phyloP scores from a whole-genome alignment of 2,797 vertebrate species.

The Potorous gilbertii region DNA sequence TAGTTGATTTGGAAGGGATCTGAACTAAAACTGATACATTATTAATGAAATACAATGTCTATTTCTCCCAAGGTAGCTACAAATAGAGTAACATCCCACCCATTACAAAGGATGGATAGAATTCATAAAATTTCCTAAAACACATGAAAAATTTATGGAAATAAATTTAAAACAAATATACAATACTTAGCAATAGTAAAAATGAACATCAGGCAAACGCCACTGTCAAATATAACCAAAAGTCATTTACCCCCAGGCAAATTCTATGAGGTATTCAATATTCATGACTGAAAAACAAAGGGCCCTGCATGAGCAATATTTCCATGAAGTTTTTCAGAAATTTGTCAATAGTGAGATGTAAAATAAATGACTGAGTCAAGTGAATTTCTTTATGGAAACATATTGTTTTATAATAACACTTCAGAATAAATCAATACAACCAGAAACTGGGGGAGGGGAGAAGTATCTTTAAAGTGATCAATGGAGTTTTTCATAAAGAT shows the following conservation, averaged over 20 bases:
- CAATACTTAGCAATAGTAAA: neutral
- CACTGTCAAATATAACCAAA: neutral
- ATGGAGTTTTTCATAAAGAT: neutral
- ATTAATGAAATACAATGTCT: neutral
- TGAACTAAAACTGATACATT: neutral
- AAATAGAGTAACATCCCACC: neutral
- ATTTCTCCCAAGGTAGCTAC: neutral
- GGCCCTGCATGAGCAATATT: neutral
- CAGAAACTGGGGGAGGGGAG: neutral
- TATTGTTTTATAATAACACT: neutral
- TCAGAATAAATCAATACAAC: neutral
- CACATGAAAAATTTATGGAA: neutral
- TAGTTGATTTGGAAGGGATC: neutral
- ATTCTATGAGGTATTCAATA: neutral
- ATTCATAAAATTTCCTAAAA: neutral
- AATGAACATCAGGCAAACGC: neutral
- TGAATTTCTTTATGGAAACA: neutral
- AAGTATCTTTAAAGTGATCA: neutral
- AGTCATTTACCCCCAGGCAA: neutral
- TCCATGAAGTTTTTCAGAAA: neutral
- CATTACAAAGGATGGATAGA: neutral
- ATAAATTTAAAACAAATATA: neutral
- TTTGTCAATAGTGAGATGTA: neutral
- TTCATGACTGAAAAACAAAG: neutral
- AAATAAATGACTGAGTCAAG: neutral